Percentiles rank a stretch among this genome's conserved stretches.
Evolutionary conservation across 2,113 vertebrate genomes (phyloP).

Genomic region (Morone saxatilis): DNA sequence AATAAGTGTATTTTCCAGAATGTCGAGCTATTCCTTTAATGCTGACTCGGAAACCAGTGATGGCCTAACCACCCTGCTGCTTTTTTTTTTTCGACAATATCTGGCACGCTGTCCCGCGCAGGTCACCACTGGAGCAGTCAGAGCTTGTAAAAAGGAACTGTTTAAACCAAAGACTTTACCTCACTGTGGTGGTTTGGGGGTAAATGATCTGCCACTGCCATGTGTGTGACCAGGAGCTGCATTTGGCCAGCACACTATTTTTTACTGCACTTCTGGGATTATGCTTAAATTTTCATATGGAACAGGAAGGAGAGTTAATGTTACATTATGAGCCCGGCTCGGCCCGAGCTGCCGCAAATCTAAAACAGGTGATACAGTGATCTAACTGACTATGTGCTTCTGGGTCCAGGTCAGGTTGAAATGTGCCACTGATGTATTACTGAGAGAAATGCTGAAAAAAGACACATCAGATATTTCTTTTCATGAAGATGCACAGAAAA

Average conservation of each 20-base stretch:
- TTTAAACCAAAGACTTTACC: constrained; percentile 58
- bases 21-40: neutral
- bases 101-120: constrained; percentile 36
- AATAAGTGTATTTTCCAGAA: neutral
- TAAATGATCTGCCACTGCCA: constrained; percentile 74
- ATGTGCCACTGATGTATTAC: constrained; percentile 5
- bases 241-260: constrained; percentile 63
- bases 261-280: constrained; percentile 82
- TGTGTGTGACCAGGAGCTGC: constrained; percentile 77
- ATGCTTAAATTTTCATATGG: constrained; percentile 81
- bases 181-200: constrained; percentile 50
- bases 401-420: constrained; percentile 34
- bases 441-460: constrained; percentile 19
- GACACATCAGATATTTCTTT: neutral
- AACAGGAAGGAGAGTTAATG: constrained; percentile 84
- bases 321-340: constrained; percentile 74
- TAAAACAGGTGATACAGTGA: constrained; percentile 77
- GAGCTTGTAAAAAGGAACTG: constrained; percentile 47
- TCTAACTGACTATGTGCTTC: constrained; percentile 32
- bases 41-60: constrained; percentile 6
- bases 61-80: neutral
- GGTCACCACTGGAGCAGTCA: constrained; percentile 46
- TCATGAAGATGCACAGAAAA: constrained; percentile 6
- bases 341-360: constrained; percentile 74
- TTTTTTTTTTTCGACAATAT: neutral